A percentile compares a stretch with the other conserved stretches of the same genome.
Evolutionary conservation across 2,797 vertebrate species (phyloP).

Genomic region (Chelidonichthys spinosus): DNA sequence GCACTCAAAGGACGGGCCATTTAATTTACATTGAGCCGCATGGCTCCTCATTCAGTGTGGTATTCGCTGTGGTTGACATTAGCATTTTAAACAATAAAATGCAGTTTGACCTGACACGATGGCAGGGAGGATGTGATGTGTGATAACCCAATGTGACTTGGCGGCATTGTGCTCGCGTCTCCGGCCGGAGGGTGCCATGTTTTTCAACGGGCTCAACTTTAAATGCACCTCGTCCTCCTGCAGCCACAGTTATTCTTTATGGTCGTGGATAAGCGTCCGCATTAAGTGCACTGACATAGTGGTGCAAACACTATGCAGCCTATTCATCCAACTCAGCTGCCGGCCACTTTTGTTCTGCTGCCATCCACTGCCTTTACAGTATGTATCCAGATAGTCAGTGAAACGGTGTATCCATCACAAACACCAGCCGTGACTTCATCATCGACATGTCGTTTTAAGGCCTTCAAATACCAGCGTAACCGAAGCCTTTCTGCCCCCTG

Average conservation of each 20-base stretch:
- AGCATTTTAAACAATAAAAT: conserved; percentile 63
- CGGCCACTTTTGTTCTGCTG: conserved; percentile 38
- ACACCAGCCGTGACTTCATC: not conserved
- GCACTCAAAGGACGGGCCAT: conserved; percentile 76
- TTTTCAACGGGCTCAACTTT: conserved; percentile 51
- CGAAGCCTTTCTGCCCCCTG: not conserved
- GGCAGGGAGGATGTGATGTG: conserved; percentile 23
- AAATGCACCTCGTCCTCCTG: conserved; percentile 27
- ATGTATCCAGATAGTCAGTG: not conserved
- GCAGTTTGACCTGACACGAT: conserved; percentile 43
- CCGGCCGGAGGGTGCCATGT: conserved; percentile 44
- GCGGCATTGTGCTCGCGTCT: conserved; percentile 31
- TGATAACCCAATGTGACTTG: conserved; percentile 19
- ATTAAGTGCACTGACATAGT: conserved; percentile 35
- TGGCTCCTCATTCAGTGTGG: conserved; percentile 57
- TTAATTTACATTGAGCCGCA: conserved; percentile 76
- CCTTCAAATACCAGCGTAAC: not conserved
- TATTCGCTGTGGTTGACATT: conserved; percentile 61
- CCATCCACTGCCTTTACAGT: conserved; percentile 12
- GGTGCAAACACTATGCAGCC: conserved; percentile 35
- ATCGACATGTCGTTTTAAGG: not conserved
- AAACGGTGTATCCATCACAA: conserved; percentile 6
- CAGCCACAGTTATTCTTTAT: conserved; percentile 13
- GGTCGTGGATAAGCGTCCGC: conserved; percentile 27
- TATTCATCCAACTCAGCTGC: conserved; percentile 43